Percentiles rank a stretch among this genome's conserved stretches.
These are phyloP conservation scores for Proterorhinus semilunaris DNA, from an alignment of 2,113 vertebrate species.

Conservation along the genomic window DNA sequence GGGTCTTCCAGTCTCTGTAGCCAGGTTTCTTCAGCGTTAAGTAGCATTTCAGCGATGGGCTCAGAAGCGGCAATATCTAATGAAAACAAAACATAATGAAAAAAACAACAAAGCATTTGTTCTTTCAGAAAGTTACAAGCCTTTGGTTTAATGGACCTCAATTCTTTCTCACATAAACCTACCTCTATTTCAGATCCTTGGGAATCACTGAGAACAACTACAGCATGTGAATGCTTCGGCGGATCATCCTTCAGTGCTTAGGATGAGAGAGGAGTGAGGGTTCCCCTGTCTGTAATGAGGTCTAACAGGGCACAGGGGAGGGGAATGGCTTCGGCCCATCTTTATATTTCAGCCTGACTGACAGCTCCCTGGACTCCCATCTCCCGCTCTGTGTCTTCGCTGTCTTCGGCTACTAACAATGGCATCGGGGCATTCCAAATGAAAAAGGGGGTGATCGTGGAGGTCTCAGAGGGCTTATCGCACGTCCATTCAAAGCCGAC, in stretches of 20 bases:
- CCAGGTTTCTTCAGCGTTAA: slow-evolving; percentile 86
- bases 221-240: slow-evolving; percentile 39
- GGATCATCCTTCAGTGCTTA: slow-evolving; percentile 52
- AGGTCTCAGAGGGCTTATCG: slow-evolving; percentile 46
- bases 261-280: slow-evolving; percentile 29
- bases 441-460: slow-evolving; percentile 42
- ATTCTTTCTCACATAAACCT: background rate
- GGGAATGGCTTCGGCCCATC: slow-evolving; percentile 48
- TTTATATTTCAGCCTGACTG: slow-evolving; percentile 55
- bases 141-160: slow-evolving; percentile 4
- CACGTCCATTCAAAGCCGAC: slow-evolving; percentile 41
- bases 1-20: slow-evolving; percentile 78
- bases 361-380: slow-evolving; percentile 54
- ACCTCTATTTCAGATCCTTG: slow-evolving; percentile 5
- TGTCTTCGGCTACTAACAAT: slow-evolving; percentile 24
- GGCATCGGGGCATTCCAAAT: slow-evolving; percentile 18
- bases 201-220: slow-evolving; percentile 21
- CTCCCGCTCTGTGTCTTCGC: slow-evolving; percentile 19
- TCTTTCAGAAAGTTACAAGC: background rate
- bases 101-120: too few species aligned
- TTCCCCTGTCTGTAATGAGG: slow-evolving; percentile 48
- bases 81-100: background rate
- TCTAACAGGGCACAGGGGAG: slow-evolving; percentile 58
- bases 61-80: slow-evolving; percentile 86
- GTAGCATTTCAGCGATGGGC: slow-evolving; percentile 83